Percentiles rank a stretch among this genome's conserved stretches.
These are phyloP conservation scores for Platycheirus rosarum DNA, from an alignment of 2,888 invertebrate genomes.

Conservation along the genomic window DNA sequence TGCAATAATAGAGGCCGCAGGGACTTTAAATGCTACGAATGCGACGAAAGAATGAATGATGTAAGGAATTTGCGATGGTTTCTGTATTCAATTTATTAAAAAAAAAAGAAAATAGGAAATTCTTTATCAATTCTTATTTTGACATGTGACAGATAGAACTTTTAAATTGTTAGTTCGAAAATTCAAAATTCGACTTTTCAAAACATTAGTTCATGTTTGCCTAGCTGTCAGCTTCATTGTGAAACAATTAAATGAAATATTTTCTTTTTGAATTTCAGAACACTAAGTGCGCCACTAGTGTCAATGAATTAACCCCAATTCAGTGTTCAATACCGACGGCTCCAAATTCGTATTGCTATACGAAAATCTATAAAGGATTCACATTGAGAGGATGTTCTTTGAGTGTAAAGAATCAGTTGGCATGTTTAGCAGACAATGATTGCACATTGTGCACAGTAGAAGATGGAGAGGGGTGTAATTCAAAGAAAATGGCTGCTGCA, in stretches of 20 bases:
- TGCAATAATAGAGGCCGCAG: conserved; percentile 79
- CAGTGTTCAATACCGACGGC: conserved; percentile 78
- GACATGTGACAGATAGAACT: too few species aligned
- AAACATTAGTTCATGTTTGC: too few species aligned
- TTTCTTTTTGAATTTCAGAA: conserved; percentile 74
- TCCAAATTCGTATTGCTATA: conserved; percentile 80
- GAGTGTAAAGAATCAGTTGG: conserved; percentile 76
- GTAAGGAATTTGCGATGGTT: too few species aligned
- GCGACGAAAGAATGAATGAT: conserved; percentile 75
- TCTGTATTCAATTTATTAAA: too few species aligned
- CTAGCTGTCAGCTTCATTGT: too few species aligned
- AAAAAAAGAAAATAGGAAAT: too few species aligned
- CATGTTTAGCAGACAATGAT: conserved; percentile 75
- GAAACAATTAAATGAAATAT: background rate
- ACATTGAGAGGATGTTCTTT: conserved; percentile 78
- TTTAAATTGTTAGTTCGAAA: too few species aligned
- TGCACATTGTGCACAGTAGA: conserved; percentile 78
- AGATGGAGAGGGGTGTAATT: conserved; percentile 78
- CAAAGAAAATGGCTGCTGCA: background rate
- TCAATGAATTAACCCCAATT: conserved; percentile 62
- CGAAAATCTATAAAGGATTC: conserved; percentile 41
- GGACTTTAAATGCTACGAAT: conserved; percentile 79
- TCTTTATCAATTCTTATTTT: too few species aligned
- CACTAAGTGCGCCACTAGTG: conserved; percentile 75
- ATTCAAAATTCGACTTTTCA: too few species aligned